Conservation (phyloP, 2,797 vertebrate species). For the Chrysocyon brachyurus region DNA sequence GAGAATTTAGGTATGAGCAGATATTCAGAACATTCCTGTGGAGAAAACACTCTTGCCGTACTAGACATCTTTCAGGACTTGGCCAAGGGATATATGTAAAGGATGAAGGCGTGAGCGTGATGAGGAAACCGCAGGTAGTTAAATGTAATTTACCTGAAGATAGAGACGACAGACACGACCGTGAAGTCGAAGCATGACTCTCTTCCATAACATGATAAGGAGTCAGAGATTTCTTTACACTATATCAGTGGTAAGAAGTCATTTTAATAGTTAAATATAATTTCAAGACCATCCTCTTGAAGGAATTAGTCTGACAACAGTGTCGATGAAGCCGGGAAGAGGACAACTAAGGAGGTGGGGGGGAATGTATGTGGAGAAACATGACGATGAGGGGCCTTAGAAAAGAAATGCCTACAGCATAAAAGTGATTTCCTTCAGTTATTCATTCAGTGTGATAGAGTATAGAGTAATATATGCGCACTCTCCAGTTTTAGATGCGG, state of each 20-base stretch:
- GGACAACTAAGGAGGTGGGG: rapidly evolving
- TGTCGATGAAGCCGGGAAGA: not conserved
- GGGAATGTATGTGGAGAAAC: not conserved
- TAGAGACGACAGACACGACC: not conserved
- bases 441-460: not conserved
- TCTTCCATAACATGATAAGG: not conserved
- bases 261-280: constrained; percentile 24
- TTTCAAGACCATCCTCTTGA: not conserved
- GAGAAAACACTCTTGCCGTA: not conserved
- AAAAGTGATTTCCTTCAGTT: not conserved
- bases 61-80: not conserved
- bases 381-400: rapidly evolving
- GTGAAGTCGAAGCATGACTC: not conserved
- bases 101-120: not conserved
- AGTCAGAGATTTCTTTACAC: not conserved
- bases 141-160: not conserved
- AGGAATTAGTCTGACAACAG: not conserved
- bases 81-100: not conserved
- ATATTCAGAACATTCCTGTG: not conserved
- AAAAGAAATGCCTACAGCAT: not conserved
- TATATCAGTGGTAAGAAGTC: not conserved
- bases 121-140: not conserved
- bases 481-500: not conserved
- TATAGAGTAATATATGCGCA: not conserved
- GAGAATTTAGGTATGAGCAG: not conserved